A percentile compares a stretch with the other conserved stretches of the same genome.
Evolutionary conservation across 2,113 vertebrate species (phyloP).

Genomic region (Lampris megalopsis): DNA sequence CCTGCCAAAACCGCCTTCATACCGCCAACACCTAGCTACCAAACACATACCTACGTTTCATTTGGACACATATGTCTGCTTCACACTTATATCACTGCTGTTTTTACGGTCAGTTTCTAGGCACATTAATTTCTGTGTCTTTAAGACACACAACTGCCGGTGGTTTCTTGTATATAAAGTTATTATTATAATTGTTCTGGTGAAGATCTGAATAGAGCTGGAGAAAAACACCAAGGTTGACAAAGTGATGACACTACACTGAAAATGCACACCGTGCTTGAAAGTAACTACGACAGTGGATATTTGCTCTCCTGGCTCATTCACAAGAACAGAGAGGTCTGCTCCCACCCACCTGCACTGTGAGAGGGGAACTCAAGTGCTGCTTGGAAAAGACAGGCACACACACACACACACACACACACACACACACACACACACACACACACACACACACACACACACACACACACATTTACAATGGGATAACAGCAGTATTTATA

Average conservation of each 20-base stretch:
- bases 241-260: not conserved
- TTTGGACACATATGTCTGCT: slow-evolving; percentile 38
- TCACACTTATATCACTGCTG: slow-evolving; percentile 38
- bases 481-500: slow-evolving; percentile 2
- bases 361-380: not conserved
- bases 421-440: too few relatives aligned
- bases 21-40: not conserved
- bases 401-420: too few relatives aligned
- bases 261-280: not conserved
- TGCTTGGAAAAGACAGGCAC: not conserved
- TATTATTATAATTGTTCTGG: slow-evolving; percentile 10
- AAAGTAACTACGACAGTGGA: not conserved
- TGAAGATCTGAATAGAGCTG: slow-evolving; percentile 38
- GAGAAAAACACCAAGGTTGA: slow-evolving; percentile 12
- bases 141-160: not conserved
- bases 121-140: slow-evolving; percentile 13
- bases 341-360: slow-evolving; percentile 1
- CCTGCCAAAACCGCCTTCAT: slow-evolving; percentile 29
- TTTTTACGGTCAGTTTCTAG: slow-evolving; percentile 41
- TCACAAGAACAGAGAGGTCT: not conserved
- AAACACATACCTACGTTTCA: slow-evolving; percentile 10
- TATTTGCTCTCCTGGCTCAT: not conserved
- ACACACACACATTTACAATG: not conserved
- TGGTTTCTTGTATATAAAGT: slow-evolving; percentile 2
- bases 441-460: too few relatives aligned